These are phyloP conservation scores for Tenthredo amoena DNA, from an alignment of 2,888 invertebrate species.

Conservation along the genomic window DNA sequence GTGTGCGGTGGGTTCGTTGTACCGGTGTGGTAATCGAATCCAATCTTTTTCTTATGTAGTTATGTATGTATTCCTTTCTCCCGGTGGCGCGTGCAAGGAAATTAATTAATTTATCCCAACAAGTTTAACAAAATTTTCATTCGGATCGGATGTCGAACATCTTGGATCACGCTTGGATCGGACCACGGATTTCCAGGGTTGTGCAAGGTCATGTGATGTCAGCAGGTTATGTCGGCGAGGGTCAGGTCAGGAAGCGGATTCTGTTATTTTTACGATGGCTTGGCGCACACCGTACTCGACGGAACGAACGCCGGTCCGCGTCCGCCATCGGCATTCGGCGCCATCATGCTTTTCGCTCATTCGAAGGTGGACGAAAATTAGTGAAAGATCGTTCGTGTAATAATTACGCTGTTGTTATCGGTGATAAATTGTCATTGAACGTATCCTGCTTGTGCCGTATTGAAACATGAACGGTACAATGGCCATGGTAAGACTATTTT, in stretches of 20 bases:
- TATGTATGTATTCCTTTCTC: background rate
- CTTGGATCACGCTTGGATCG: background rate
- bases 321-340: too few species aligned
- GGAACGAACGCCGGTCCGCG: background rate
- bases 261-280: background rate
- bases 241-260: background rate
- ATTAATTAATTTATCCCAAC: background rate
- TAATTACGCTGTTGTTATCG: constrained; percentile 16
- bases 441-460: constrained; percentile 11
- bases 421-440: background rate
- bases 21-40: background rate
- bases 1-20: background rate
- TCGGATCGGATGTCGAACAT: background rate
- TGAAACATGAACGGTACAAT: constrained; percentile 73
- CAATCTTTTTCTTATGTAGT: background rate
- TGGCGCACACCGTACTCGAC: background rate
- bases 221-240: background rate
- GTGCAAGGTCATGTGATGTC: background rate
- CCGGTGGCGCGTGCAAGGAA: background rate
- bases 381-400: constrained; percentile 10
- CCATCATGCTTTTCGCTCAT: background rate
- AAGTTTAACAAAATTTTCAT: background rate
- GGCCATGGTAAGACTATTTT: constrained; percentile 70
- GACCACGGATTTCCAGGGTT: background rate
- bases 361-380: background rate